Conservation (phyloP, 2,888 invertebrate species). For the Leptopilina syphax region DNA sequence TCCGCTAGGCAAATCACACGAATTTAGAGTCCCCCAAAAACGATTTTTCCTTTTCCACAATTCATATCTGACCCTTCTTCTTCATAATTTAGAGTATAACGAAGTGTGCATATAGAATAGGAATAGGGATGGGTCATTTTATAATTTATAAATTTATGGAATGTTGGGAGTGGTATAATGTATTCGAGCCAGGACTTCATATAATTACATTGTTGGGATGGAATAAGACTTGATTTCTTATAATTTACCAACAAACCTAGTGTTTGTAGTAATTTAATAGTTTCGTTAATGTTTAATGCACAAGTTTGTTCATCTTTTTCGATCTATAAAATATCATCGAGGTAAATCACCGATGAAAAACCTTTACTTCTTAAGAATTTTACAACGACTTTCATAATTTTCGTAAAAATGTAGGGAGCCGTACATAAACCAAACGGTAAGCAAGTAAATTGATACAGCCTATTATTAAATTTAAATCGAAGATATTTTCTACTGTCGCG, state of each 20-base stretch:
- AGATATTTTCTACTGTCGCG: constrained; percentile 28
- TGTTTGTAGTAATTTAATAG: constrained; percentile 11
- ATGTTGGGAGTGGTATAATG: too few relatives aligned
- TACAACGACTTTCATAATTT: constrained; percentile 43
- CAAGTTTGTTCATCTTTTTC: neutral
- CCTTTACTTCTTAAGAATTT: constrained; percentile 28
- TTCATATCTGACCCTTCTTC: too few relatives aligned
- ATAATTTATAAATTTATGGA: too few relatives aligned
- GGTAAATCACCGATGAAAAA: constrained; percentile 6
- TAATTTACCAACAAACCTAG: constrained; percentile 45
- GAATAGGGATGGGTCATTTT: too few relatives aligned
- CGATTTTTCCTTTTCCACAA: too few relatives aligned
- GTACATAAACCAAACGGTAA: neutral
- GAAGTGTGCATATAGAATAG: too few relatives aligned
- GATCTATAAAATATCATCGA: constrained; percentile 39
- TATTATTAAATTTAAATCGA: constrained; percentile 30
- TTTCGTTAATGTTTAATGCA: constrained; percentile 19
- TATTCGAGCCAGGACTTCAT: too few relatives aligned
- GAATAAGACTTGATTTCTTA: constrained; percentile 37
- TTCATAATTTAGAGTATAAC: too few relatives aligned
- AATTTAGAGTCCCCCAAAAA: too few relatives aligned
- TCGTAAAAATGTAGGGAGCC: neutral
- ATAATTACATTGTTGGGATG: constrained; percentile 26
- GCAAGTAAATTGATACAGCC: neutral
- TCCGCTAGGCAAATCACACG: too few relatives aligned